Percentiles rank a stretch among this genome's conserved stretches.
phyloP scores from a whole-genome alignment of 30 jellyfish, hydroid and myxozoan species.

The Clytia hemisphaerica region DNA sequence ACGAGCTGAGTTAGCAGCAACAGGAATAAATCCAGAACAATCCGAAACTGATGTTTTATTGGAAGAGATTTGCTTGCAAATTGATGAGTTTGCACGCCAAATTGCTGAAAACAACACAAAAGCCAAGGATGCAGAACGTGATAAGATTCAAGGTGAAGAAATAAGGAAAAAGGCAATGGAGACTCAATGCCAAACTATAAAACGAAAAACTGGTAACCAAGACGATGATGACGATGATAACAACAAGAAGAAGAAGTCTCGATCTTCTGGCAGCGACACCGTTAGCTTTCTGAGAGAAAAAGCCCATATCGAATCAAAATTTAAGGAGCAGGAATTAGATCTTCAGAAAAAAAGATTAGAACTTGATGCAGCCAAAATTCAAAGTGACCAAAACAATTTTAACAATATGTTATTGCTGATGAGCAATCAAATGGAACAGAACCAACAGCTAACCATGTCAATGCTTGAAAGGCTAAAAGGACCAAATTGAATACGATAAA shows the following conservation, averaged over 20 bases:
- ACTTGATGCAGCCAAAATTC: neutral
- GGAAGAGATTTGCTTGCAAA: neutral
- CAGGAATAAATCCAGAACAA: conserved; percentile 21
- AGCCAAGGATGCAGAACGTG: neutral
- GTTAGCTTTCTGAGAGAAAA: conserved; percentile 11
- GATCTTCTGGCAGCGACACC: conserved; percentile 12
- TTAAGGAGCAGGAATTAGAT: conserved; percentile 10
- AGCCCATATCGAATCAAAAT: neutral
- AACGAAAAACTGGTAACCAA: neutral
- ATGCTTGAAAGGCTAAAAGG: neutral
- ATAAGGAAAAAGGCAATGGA: conserved; percentile 6
- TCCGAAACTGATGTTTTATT: conserved; percentile 2
- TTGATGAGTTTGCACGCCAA: neutral
- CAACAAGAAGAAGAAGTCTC: neutral
- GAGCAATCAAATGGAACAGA: conserved; percentile 2
- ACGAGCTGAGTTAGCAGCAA: conserved; percentile 1
- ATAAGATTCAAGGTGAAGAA: conserved; percentile 12
- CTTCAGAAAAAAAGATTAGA: neutral
- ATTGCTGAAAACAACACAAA: neutral
- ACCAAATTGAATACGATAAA: too few species aligned
- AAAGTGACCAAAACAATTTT: neutral
- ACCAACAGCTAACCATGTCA: neutral
- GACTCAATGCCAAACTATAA: conserved; percentile 8
- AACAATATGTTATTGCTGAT: neutral
- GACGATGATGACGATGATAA: neutral